Evolutionary conservation across 2,797 vertebrate genomes (phyloP).

Genomic region (Phoebastria nigripes): DNA sequence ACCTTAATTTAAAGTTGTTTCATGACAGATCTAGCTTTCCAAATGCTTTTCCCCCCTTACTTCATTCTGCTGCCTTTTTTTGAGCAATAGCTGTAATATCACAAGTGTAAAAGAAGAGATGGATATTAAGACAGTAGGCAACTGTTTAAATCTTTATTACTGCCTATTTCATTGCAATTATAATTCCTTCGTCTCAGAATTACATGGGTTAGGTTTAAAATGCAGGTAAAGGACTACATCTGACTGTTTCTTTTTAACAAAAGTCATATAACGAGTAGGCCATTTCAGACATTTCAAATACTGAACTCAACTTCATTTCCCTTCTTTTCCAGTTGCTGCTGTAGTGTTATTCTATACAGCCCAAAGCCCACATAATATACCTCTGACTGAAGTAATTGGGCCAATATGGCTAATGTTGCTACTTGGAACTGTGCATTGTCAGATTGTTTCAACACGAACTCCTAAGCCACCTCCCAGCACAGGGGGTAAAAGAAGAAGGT

Average conservation of each 20-base stretch:
- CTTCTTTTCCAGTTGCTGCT: conserved; percentile 82
- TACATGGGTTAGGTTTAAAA: background rate
- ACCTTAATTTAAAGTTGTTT: background rate
- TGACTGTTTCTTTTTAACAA: background rate
- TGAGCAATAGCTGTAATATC: background rate
- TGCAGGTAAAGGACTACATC: background rate
- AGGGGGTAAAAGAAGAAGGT: conserved; percentile 95
- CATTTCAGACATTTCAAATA: background rate
- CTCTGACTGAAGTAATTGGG: conserved; percentile 92
- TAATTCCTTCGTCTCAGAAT: background rate
- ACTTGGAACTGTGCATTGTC: conserved; percentile 96
- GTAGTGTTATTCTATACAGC: conserved; percentile 84
- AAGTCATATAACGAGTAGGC: background rate
- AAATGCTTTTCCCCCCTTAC: background rate
- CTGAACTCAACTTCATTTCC: conserved; percentile 36
- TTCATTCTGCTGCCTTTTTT: background rate
- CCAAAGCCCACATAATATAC: conserved; percentile 86
- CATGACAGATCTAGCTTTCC: background rate
- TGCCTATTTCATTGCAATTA: background rate
- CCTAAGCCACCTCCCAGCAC: conserved; percentile 85
- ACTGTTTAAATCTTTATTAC: background rate
- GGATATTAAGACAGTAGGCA: background rate
- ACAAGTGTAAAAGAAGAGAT: background rate
- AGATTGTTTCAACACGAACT: conserved; percentile 97
- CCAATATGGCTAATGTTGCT: conserved; percentile 95